These are phyloP conservation scores for Pipistrellus pygmaeus DNA, from an alignment of 2,797 vertebrate genomes.

Conservation along the genomic window DNA sequence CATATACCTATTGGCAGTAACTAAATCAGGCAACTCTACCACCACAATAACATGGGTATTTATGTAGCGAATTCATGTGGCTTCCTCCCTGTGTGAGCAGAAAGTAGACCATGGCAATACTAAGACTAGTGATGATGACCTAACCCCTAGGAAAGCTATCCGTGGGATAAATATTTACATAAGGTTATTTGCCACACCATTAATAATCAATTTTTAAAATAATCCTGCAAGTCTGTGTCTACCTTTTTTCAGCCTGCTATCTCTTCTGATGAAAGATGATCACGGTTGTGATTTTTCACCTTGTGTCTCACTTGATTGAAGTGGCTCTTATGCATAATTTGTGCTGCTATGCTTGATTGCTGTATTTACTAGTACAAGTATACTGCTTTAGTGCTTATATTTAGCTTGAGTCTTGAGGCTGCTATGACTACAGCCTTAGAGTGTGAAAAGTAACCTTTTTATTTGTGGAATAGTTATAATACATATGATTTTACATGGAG, in stretches of 20 bases:
- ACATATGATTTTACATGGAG: background rate
- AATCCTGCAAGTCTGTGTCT: conserved; percentile 59
- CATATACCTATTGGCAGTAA: background rate
- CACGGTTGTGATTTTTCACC: conserved; percentile 56
- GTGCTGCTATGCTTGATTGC: conserved; percentile 59
- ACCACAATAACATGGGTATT: background rate
- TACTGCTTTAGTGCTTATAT: conserved; percentile 63
- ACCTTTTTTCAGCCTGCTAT: conserved; percentile 60
- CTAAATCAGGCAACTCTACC: background rate
- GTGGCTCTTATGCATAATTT: conserved; percentile 77
- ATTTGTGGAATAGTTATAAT: conserved; percentile 58
- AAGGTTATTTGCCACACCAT: conserved; percentile 60
- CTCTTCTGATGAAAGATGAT: conserved; percentile 60
- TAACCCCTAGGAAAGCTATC: conserved; percentile 62
- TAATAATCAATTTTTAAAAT: conserved; percentile 77
- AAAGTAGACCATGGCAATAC: background rate
- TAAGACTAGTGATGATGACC: conserved; percentile 69
- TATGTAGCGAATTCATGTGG: conserved; percentile 32
- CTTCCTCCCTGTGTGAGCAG: background rate
- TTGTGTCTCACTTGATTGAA: conserved; percentile 70
- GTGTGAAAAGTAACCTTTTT: conserved; percentile 53
- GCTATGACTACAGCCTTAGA: background rate
- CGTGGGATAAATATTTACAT: conserved; percentile 77
- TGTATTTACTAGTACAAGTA: conserved; percentile 66
- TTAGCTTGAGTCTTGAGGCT: conserved; percentile 37